These are phyloP conservation scores for Cataglyphis altisquamis DNA, from an alignment of 2,888 invertebrate genomes.

Conservation along the genomic window DNA sequence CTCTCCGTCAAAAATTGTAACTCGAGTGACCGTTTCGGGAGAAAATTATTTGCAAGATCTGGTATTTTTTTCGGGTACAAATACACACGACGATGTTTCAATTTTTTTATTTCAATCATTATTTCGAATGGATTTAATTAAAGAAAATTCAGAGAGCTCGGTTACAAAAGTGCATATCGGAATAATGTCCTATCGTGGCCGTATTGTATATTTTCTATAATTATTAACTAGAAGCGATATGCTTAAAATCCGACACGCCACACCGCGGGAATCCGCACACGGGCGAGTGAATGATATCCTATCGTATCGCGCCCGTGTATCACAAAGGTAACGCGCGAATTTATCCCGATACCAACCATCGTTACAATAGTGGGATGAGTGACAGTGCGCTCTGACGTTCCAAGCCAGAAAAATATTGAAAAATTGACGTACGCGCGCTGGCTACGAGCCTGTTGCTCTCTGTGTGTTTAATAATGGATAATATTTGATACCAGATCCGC, in stretches of 20 bases:
- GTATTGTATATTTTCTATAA: not conserved
- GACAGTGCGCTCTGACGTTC: conserved; percentile 31
- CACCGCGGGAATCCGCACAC: not conserved
- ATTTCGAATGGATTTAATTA: not conserved
- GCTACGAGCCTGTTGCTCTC: conserved; percentile 32
- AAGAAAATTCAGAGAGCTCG: not conserved
- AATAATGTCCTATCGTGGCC: not conserved
- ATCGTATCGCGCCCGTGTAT: conserved; percentile 4
- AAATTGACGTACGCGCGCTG: conserved; percentile 42
- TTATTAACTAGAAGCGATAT: conserved; percentile 32
- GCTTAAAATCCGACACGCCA: not conserved
- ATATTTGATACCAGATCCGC: conserved; percentile 52
- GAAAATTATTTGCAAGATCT: not conserved
- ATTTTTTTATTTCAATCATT: not conserved
- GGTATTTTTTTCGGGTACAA: not conserved
- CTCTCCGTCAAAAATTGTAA: not conserved
- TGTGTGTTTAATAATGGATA: conserved; percentile 60
- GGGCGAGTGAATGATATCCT: conserved; percentile 24
- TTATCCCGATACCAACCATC: not conserved
- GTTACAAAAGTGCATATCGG: not conserved
- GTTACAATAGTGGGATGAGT: conserved; percentile 6
- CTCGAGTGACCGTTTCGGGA: not conserved
- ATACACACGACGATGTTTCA: not conserved
- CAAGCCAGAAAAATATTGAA: conserved; percentile 54
- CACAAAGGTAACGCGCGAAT: conserved; percentile 48